Percentiles rank a stretch among this genome's conserved stretches.
Evolutionary conservation across 1,140 invertebrate genomes (phyloP).

Genomic region (Trichomalopsis sarcophagae): DNA sequence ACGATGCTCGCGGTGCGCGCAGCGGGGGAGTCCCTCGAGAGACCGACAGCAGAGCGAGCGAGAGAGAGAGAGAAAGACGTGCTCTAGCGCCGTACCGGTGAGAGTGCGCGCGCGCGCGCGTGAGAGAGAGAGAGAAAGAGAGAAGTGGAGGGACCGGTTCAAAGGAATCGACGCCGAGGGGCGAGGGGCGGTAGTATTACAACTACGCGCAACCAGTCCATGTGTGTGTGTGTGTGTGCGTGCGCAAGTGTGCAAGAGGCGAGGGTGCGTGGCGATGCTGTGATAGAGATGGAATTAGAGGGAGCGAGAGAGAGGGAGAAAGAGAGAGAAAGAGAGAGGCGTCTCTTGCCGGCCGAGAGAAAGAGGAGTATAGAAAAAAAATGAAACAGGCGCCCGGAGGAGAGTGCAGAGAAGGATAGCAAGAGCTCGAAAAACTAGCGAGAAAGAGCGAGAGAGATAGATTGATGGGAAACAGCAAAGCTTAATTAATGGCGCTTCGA

Average conservation of each 20-base stretch:
- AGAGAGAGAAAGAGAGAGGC: slow-evolving; percentile 23
- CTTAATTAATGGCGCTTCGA: slow-evolving; percentile 53
- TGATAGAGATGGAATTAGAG: slow-evolving; percentile 47
- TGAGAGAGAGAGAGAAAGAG: slow-evolving; percentile 34
- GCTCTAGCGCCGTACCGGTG: not conserved
- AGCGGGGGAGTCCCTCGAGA: slow-evolving; percentile 51
- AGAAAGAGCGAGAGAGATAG: slow-evolving; percentile 5
- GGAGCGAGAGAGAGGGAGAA: slow-evolving; percentile 8
- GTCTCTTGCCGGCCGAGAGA: not conserved
- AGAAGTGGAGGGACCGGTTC: slow-evolving; percentile 53
- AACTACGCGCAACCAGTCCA: slow-evolving; percentile 17
- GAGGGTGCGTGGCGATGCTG: slow-evolving; percentile 48
- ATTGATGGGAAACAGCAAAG: slow-evolving; percentile 44
- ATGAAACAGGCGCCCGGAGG: slow-evolving; percentile 41
- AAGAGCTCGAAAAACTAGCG: not conserved
- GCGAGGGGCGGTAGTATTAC: slow-evolving; percentile 37
- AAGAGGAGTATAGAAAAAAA: slow-evolving; percentile 16
- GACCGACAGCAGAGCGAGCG: slow-evolving; percentile 12
- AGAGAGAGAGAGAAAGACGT: not conserved
- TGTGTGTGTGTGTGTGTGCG: not conserved
- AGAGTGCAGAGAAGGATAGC: not conserved
- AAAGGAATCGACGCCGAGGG: slow-evolving; percentile 52
- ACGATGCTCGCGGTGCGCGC: slow-evolving; percentile 15
- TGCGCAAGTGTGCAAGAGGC: slow-evolving; percentile 9
- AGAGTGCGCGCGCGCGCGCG: slow-evolving; percentile 35